These are phyloP conservation scores for Brachyistius frenatus DNA, from an alignment of 2,113 vertebrate genomes.

Conservation along the genomic window DNA sequence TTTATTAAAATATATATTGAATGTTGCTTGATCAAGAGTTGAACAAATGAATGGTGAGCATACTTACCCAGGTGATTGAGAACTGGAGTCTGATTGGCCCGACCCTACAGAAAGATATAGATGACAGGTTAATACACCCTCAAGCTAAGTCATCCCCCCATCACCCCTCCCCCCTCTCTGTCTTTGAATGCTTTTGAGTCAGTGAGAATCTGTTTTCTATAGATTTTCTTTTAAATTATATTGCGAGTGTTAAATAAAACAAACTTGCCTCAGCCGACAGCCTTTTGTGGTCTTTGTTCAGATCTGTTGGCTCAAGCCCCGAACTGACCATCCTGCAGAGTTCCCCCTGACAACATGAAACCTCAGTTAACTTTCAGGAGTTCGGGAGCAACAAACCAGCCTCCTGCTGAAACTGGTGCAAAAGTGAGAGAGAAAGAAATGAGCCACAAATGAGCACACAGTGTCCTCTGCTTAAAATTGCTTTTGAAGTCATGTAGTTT, in stretches of 20 bases:
- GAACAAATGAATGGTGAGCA: constrained; percentile 42
- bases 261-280: constrained; percentile 50
- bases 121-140: constrained; percentile 1
- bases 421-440: background rate
- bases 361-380: constrained; percentile 45
- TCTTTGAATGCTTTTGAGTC: constrained; percentile 53
- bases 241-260: constrained; percentile 70
- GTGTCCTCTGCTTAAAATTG: too few relatives aligned
- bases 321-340: background rate
- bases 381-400: constrained; percentile 34
- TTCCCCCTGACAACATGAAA: constrained; percentile 46
- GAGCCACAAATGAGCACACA: background rate
- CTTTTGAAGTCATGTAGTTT: background rate
- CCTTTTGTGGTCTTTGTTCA: constrained; percentile 38
- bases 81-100: constrained; percentile 12
- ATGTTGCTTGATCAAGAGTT: constrained; percentile 53
- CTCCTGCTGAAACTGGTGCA: background rate
- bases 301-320: background rate
- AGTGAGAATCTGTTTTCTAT: constrained; percentile 69
- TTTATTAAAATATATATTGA: constrained; percentile 51
- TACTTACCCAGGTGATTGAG: constrained; percentile 16
- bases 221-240: constrained; percentile 70
- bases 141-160: background rate
- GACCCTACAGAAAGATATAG: background rate
- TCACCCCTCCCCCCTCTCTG: background rate